Evolutionary conservation across 2,113 vertebrate genomes (phyloP), one percentile per base, ranked within the genome.

Genomic region (Hippocampus barbouri): DNA sequence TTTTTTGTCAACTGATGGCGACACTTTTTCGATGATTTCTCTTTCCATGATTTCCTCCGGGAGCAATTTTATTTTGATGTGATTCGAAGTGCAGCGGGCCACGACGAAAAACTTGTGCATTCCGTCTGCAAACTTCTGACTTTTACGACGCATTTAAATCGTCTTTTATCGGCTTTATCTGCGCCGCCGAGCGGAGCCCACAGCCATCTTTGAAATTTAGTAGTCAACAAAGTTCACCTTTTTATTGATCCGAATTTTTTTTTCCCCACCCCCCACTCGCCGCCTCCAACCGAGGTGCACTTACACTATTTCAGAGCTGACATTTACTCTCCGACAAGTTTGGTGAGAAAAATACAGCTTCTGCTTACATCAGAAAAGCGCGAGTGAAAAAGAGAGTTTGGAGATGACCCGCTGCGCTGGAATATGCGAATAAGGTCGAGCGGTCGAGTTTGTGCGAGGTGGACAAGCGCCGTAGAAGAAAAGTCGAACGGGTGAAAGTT

Each of bases 161-260:
- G 18, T 41, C 23, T 62, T 72, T 57, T 4, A 57, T 27, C 16
- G 34, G 21, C 8, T 72, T 40, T 47, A 3, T 25, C 38, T 15
- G 43, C 16, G 41, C 7, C 18, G 1, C 18, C 30, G 8, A n/a
- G 16, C 16, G 15, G 2, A 63, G 61, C 34, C 61, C 34, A 7
- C 18, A 63, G 61, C 61, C 8, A n/a, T 40, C 21, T 63, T 21
- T 21, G 61, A 40, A 38, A 63, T 63, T 63, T 63, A 65, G 20
- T 43, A 40, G 62, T 65, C 40, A 63, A 63, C 61, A 65, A 65
- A 65, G 40, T 56, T 63, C 4, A 59, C 15, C 20, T 27, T 57
- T 77, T 68, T 63, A 49, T 57, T 41, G 27, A 72, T 65, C 62
- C 38, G 12, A 23, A 23, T 41, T 64, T 63, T 41, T 41, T n/a